Evolutionary conservation across 1,140 invertebrate genomes (phyloP).

Genomic region (Micrasema longulum): DNA sequence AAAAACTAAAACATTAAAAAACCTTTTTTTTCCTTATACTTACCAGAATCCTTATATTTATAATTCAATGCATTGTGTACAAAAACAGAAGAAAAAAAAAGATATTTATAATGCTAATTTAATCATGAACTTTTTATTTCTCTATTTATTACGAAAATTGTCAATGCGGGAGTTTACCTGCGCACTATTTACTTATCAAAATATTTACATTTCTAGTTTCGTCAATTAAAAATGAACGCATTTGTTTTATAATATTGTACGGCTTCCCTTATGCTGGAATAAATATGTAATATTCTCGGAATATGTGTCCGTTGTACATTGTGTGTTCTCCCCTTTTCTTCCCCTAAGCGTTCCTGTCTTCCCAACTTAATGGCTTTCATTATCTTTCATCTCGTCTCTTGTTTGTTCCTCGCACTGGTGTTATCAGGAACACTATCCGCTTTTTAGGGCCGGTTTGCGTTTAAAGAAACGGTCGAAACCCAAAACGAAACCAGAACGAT

Average conservation of each 20-base stretch:
- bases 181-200: background rate
- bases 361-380: slow-evolving; percentile 54
- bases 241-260: slow-evolving; percentile 40
- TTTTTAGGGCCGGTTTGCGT: slow-evolving; percentile 37
- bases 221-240: slow-evolving; percentile 23
- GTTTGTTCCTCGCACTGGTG: slow-evolving; percentile 48
- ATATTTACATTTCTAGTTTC: background rate
- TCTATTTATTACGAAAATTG: too few relatives aligned
- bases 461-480: slow-evolving; percentile 25
- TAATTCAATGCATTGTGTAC: too few relatives aligned
- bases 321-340: slow-evolving; percentile 17
- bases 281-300: slow-evolving; percentile 49
- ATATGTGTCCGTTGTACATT: slow-evolving; percentile 19
- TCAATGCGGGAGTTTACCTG: too few relatives aligned
- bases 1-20: too few relatives aligned
- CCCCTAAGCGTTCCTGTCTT: slow-evolving; percentile 47
- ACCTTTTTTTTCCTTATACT: too few relatives aligned
- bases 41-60: too few relatives aligned
- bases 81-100: too few relatives aligned
- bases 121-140: too few relatives aligned
- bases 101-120: too few relatives aligned
- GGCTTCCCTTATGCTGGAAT: slow-evolving; percentile 37
- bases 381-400: slow-evolving; percentile 54
- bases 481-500: slow-evolving; percentile 14
- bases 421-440: slow-evolving; percentile 53